Conservation (phyloP, 2,113 vertebrate species). For the Salvelinus sp. region DNA sequence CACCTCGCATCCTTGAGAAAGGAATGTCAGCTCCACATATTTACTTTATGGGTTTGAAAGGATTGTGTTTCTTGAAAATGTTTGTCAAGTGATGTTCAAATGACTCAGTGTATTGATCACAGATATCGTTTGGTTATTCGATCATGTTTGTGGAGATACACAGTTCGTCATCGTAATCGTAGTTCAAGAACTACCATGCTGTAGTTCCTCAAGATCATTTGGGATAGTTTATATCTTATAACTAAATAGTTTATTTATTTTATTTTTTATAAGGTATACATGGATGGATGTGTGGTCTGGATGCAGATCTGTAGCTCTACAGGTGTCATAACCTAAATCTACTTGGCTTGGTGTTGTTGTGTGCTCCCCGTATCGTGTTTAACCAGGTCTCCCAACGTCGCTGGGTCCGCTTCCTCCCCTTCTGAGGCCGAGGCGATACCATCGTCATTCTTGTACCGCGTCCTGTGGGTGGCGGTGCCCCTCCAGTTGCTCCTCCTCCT, state of each 20-base stretch:
- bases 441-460: slow-evolving; percentile 76
- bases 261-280: neutral
- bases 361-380: slow-evolving; percentile 41
- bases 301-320: neutral
- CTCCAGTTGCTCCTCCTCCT: slow-evolving; percentile 88
- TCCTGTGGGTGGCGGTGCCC: slow-evolving; percentile 87
- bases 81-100: slow-evolving; percentile 44
- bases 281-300: neutral
- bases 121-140: slow-evolving; percentile 14
- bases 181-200: neutral
- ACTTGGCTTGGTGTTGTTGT: slow-evolving; percentile 37
- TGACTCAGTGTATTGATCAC: slow-evolving; percentile 54
- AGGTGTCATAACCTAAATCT: slow-evolving; percentile 14
- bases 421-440: slow-evolving; percentile 74
- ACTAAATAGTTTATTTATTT: neutral
- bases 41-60: slow-evolving; percentile 27
- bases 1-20: slow-evolving; percentile 28
- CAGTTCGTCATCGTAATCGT: too few relatives aligned
- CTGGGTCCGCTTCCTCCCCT: slow-evolving; percentile 95
- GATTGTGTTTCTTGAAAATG: slow-evolving; percentile 36
- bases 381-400: slow-evolving; percentile 86
- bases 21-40: slow-evolving; percentile 48
- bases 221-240: too few relatives aligned
- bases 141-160: neutral
- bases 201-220: neutral